Evolutionary conservation across 2,888 invertebrate genomes (phyloP).

Genomic region (Orthosia gracilis): DNA sequence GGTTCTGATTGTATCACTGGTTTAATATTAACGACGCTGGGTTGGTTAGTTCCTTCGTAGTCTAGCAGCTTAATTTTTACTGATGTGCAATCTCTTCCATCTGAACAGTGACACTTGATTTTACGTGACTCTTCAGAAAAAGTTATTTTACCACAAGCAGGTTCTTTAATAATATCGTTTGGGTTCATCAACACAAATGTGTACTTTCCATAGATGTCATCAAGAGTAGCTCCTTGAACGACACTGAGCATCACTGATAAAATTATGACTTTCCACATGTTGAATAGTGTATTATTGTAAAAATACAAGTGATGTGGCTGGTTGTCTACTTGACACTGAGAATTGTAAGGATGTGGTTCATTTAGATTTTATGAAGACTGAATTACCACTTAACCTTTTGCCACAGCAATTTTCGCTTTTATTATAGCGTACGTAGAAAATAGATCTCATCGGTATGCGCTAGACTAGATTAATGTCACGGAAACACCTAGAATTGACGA

Average conservation of each 20-base stretch:
- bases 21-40: not conserved
- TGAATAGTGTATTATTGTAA: not conserved
- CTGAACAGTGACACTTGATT: constrained; percentile 36
- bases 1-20: constrained; percentile 13
- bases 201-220: constrained; percentile 33
- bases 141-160: constrained; percentile 20
- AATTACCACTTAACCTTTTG: constrained; percentile 23
- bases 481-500: too few species aligned
- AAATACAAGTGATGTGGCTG: constrained; percentile 1
- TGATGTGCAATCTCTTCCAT: constrained; percentile 29
- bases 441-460: not conserved
- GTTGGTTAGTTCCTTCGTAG: not conserved
- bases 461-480: too few species aligned
- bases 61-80: constrained; percentile 2
- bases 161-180: constrained; percentile 11
- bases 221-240: constrained; percentile 5
- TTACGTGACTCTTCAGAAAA: constrained; percentile 27
- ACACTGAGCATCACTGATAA: constrained; percentile 2
- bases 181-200: constrained; percentile 30
- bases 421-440: not conserved
- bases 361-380: not conserved
- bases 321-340: constrained; percentile 1
- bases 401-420: not conserved
- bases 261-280: constrained; percentile 28
- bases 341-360: not conserved